Conservation (phyloP, 2,888 invertebrate genomes). For the Nymphalis urticae region DNA sequence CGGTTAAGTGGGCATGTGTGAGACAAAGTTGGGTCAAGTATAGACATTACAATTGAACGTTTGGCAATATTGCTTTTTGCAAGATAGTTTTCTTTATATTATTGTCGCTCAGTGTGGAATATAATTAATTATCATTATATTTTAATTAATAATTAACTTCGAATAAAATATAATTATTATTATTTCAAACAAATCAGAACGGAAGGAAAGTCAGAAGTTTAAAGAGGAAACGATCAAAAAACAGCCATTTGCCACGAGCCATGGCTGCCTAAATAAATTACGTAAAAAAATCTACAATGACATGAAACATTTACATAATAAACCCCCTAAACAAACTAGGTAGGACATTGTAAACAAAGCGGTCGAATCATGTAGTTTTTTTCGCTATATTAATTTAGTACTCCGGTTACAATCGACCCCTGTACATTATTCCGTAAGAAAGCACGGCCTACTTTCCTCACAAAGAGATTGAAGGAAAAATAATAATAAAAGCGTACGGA, state of each 20-base stretch:
- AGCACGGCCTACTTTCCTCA: constrained; percentile 67
- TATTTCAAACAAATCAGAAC: constrained; percentile 16
- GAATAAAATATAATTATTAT: not conserved
- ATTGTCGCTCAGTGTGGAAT: not conserved
- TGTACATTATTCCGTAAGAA: constrained; percentile 54
- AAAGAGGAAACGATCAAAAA: constrained; percentile 49
- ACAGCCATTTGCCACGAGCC: constrained; percentile 75
- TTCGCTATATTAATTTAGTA: constrained; percentile 77
- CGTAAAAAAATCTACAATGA: constrained; percentile 62
- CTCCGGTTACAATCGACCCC: constrained; percentile 73
- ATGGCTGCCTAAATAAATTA: constrained; percentile 57
- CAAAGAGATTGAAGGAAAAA: constrained; percentile 72
- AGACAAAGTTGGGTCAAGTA: not conserved
- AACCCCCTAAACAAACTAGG: constrained; percentile 72
- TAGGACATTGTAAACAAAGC: constrained; percentile 67
- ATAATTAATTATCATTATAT: not conserved
- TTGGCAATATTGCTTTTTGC: too few species aligned
- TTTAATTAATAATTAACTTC: not conserved
- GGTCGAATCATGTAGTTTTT: constrained; percentile 69
- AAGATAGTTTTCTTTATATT: too few species aligned
- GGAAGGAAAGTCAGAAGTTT: constrained; percentile 39
- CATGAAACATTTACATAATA: constrained; percentile 77
- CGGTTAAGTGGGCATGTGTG: constrained; percentile 21
- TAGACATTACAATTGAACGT: not conserved
- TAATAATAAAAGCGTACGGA: constrained; percentile 65